Conservation (phyloP, 2,888 invertebrate species). For the Andrena bucephala region DNA sequence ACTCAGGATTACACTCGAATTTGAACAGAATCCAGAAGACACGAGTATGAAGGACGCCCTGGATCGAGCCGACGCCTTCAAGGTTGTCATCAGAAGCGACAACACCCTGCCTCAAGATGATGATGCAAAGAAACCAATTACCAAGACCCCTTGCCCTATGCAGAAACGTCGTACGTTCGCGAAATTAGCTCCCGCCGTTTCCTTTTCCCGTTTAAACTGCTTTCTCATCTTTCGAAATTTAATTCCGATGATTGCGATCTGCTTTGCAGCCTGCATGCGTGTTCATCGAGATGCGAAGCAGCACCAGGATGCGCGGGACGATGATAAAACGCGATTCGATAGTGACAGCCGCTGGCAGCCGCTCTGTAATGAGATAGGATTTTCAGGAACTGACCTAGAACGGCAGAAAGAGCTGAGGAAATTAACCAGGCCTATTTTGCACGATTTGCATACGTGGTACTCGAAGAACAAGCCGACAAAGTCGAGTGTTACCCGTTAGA, state of each 20-base stretch:
- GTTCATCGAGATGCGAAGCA: background rate
- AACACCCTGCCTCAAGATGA: background rate
- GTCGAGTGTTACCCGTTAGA: background rate
- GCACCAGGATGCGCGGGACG: background rate
- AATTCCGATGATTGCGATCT: background rate
- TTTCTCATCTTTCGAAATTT: background rate
- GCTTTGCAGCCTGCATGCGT: background rate
- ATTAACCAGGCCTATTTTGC: constrained; percentile 58
- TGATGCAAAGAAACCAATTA: background rate
- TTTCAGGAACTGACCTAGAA: constrained; percentile 40
- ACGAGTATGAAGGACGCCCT: constrained; percentile 15
- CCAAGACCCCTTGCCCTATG: background rate
- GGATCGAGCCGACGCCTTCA: constrained; percentile 24
- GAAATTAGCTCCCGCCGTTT: background rate
- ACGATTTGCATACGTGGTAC: constrained; percentile 68
- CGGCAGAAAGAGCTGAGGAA: constrained; percentile 44
- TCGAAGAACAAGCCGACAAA: constrained; percentile 50
- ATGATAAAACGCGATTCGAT: background rate
- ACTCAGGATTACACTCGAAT: background rate
- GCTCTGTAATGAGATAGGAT: background rate
- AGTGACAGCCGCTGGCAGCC: constrained; percentile 59
- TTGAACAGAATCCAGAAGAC: constrained; percentile 43
- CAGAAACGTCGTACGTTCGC: constrained; percentile 15
- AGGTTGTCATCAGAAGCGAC: background rate
- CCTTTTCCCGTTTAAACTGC: too few species aligned